These are phyloP conservation scores for Pterois miles DNA, from an alignment of 2,797 vertebrate species.

Conservation along the genomic window DNA sequence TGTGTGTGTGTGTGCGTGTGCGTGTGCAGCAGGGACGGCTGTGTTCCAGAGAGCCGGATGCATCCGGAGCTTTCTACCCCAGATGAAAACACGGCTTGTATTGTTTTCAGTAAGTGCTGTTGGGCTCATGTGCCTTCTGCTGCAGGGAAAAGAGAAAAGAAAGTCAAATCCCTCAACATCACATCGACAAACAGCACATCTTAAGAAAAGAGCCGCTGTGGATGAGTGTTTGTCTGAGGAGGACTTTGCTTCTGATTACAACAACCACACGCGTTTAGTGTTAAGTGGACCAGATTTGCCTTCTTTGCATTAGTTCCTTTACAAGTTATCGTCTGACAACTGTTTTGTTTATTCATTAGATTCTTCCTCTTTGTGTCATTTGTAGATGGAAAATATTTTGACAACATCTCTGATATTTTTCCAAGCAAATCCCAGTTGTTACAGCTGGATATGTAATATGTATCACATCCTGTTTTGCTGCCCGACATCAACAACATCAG, in stretches of 20 bases:
- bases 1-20: background rate
- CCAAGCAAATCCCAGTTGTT: background rate
- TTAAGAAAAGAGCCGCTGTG: slow-evolving; percentile 7
- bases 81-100: slow-evolving; percentile 61
- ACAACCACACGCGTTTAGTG: background rate
- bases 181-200: slow-evolving; percentile 34
- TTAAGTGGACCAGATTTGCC: background rate
- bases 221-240: slow-evolving; percentile 10
- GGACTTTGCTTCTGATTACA: slow-evolving; percentile 17
- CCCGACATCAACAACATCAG: background rate
- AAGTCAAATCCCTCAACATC: slow-evolving; percentile 27
- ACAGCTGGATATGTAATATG: background rate
- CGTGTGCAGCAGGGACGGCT: slow-evolving; percentile 23
- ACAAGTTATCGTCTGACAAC: background rate
- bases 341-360: background rate
- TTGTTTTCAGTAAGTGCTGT: slow-evolving; percentile 55
- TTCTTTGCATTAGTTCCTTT: background rate
- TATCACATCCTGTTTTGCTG: background rate
- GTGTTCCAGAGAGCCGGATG: slow-evolving; percentile 56
- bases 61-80: slow-evolving; percentile 45
- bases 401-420: background rate
- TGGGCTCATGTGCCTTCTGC: slow-evolving; percentile 49
- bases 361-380: background rate
- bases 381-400: background rate
- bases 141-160: slow-evolving; percentile 31